phyloP scores from a whole-genome alignment of 2,797 vertebrate genomes.

The Cynopterus sphinx region DNA sequence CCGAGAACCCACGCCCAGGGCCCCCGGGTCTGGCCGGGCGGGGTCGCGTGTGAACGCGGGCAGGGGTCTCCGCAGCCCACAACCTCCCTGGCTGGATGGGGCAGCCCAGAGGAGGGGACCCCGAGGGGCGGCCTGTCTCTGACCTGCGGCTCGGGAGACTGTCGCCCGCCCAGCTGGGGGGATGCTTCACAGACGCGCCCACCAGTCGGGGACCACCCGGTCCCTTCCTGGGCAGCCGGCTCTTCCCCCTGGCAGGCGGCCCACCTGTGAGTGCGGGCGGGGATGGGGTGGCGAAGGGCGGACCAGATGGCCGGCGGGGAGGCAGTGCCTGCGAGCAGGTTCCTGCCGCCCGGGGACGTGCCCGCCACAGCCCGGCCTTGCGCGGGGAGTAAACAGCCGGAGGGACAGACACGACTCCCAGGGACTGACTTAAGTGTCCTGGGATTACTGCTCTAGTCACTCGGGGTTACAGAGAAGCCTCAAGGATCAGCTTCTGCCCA shows the following conservation, averaged over 20 bases:
- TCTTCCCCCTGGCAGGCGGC: not conserved
- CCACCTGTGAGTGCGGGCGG: too few relatives aligned
- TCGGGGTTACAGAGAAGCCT: too few relatives aligned
- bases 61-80: too few relatives aligned
- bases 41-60: too few relatives aligned
- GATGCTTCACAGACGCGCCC: not conserved
- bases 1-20: too few relatives aligned
- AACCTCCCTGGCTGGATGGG: not conserved
- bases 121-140: not conserved
- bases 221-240: not conserved
- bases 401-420: not conserved
- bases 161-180: not conserved
- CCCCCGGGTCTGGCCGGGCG: too few relatives aligned
- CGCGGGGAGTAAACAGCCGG: not conserved
- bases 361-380: rapidly evolving
- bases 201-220: too few relatives aligned
- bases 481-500: not conserved
- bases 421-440: not conserved
- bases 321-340: rapidly evolving
- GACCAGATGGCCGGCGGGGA: rapidly evolving
- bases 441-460: not conserved
- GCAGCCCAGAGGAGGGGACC: not conserved
- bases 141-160: not conserved
- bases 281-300: not conserved
- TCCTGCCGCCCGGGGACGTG: not conserved